These are phyloP conservation scores for Neocloeon triangulifer DNA, from an alignment of 1,140 invertebrate species.

Conservation along the genomic window DNA sequence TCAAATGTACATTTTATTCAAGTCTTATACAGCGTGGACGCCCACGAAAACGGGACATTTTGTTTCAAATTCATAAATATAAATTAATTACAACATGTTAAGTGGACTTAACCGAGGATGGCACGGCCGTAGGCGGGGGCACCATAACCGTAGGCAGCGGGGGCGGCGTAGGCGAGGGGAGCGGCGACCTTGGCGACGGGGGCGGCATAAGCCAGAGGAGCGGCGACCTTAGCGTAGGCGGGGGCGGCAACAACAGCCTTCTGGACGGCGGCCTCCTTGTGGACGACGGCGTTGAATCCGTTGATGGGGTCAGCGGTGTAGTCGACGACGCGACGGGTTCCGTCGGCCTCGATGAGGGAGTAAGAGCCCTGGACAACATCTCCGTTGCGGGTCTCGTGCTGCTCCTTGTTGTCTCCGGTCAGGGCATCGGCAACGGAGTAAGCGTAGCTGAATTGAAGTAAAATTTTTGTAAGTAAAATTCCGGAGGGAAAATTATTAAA, in stretches of 20 bases:
- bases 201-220: constrained; percentile 6
- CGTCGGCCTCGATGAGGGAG: constrained; percentile 5
- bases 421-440: constrained; percentile 9
- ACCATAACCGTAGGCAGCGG: constrained; percentile 5
- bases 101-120: too few relatives aligned
- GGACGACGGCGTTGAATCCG: constrained; percentile 8
- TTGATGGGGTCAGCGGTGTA: constrained; percentile 8
- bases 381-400: constrained; percentile 12
- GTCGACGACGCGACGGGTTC: constrained; percentile 2
- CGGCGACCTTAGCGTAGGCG: constrained; percentile 13
- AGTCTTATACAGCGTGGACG: too few relatives aligned
- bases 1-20: too few relatives aligned
- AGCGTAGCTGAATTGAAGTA: background rate
- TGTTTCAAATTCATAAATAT: too few relatives aligned
- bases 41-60: too few relatives aligned
- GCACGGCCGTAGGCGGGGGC: constrained; percentile 3
- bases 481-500: too few relatives aligned
- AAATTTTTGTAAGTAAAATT: constrained; percentile 14
- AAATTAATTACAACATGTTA: too few relatives aligned
- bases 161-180: constrained; percentile 5
- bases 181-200: constrained; percentile 6
- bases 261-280: constrained; percentile 13
- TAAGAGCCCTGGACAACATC: constrained; percentile 4
- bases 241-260: constrained; percentile 18
- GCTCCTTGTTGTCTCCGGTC: constrained; percentile 12